Conservation (phyloP, 2,888 invertebrate species). For the Drosophila demipolita region DNA sequence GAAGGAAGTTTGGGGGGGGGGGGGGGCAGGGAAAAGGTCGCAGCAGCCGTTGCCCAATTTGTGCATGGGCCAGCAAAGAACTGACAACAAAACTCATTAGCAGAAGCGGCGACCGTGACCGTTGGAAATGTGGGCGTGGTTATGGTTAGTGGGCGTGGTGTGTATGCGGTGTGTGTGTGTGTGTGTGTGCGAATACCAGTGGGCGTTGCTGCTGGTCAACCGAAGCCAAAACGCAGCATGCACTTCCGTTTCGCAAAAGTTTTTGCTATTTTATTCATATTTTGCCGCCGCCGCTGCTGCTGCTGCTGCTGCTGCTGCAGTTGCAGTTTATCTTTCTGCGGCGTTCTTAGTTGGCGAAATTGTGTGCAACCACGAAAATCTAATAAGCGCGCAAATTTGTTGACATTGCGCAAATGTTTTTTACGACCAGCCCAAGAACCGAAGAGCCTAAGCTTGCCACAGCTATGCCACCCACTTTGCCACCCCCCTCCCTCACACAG, state of each 20-base stretch:
- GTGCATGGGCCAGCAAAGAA: conserved; percentile 64
- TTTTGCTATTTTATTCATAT: conserved; percentile 75
- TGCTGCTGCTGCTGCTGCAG: conserved; percentile 41
- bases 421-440: conserved; percentile 60
- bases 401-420: conserved; percentile 81
- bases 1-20: neutral
- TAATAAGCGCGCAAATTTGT: conserved; percentile 81
- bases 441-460: conserved; percentile 39
- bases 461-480: neutral
- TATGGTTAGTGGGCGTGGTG: neutral
- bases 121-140: conserved; percentile 58
- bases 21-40: conserved; percentile 19
- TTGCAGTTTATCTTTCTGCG: conserved; percentile 75
- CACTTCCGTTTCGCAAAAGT: conserved; percentile 66
- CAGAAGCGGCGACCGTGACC: conserved; percentile 76
- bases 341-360: conserved; percentile 79
- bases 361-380: conserved; percentile 81
- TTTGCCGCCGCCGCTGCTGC: conserved; percentile 31
- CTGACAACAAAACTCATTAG: conserved; percentile 81
- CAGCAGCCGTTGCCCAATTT: conserved; percentile 61
- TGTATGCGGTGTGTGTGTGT: conserved; percentile 14
- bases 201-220: conserved; percentile 66
- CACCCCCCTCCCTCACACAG: conserved; percentile 1
- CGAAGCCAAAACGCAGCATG: conserved; percentile 71
- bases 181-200: conserved; percentile 22